phyloP scores from a whole-genome alignment of 1,140 invertebrate genomes.

The Brachionus manjavacas region DNA sequence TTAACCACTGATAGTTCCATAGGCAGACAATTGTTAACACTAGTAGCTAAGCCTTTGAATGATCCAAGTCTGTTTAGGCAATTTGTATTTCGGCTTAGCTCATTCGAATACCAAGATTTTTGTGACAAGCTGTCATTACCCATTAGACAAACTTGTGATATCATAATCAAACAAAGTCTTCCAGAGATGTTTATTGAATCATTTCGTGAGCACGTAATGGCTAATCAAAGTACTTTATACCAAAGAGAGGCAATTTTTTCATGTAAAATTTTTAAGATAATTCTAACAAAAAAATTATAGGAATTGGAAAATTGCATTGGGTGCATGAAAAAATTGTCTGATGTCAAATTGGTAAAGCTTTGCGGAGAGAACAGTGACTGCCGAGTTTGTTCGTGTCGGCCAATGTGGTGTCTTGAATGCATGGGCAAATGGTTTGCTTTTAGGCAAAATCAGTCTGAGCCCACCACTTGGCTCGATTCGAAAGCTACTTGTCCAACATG shows the following conservation, averaged over 20 bases:
- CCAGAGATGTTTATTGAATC: conserved; percentile 76
- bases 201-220: conserved; percentile 69
- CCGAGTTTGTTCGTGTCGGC: conserved; percentile 67
- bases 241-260: background rate
- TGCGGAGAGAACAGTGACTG: conserved; percentile 63
- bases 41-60: conserved; percentile 50
- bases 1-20: background rate
- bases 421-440: conserved; percentile 76
- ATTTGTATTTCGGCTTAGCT: conserved; percentile 64
- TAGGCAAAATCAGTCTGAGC: conserved; percentile 69
- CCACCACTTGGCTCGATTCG: conserved; percentile 74
- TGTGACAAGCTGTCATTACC: conserved; percentile 70
- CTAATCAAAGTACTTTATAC: conserved; percentile 62
- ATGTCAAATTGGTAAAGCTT: conserved; percentile 73
- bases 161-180: conserved; percentile 72
- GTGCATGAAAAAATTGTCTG: conserved; percentile 72
- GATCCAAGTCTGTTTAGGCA: background rate
- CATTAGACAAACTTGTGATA: conserved; percentile 69
- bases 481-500: conserved; percentile 83
- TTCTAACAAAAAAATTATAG: conserved; percentile 48
- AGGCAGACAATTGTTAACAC: conserved; percentile 71
- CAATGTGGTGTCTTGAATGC: conserved; percentile 77
- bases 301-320: conserved; percentile 77
- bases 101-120: conserved; percentile 71
- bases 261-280: background rate